Evolutionary conservation across 2,888 invertebrate species (phyloP).

Genomic region (Acanthosepion lycidas): DNA sequence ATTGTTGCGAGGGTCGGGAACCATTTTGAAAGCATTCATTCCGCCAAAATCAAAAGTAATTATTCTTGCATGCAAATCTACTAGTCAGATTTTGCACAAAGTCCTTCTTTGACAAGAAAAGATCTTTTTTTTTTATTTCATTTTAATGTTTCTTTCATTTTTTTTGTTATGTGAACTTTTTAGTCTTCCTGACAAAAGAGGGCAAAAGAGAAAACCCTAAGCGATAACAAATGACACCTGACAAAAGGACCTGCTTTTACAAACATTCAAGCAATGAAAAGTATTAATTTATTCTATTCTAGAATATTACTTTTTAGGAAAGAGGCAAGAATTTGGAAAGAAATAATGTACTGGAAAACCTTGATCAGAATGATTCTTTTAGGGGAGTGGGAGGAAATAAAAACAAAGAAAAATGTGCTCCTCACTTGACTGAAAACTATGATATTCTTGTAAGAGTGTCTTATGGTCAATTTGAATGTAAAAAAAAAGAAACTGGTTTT

Average conservation of each 20-base stretch:
- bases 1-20: neutral
- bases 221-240: neutral
- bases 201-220: neutral
- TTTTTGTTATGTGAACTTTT: neutral
- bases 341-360: neutral
- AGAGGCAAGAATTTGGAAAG: neutral
- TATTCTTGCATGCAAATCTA: neutral
- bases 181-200: neutral
- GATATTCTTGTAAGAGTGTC: neutral
- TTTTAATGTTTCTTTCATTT: neutral
- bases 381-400: too few relatives aligned
- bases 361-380: neutral
- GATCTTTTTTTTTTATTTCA: neutral
- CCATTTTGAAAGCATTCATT: conserved; percentile 2
- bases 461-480: neutral
- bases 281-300: neutral
- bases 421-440: neutral
- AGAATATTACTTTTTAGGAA: neutral
- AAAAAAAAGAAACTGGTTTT: too few relatives aligned
- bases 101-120: conserved; percentile 18
- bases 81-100: neutral
- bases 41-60: neutral
- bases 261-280: neutral
- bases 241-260: conserved; percentile 1
- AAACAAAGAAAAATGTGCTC: neutral